A percentile compares a stretch with the other conserved stretches of the same genome.
phyloP scores from a whole-genome alignment of 2,888 invertebrate genomes.

The Callimorpha dominula region DNA sequence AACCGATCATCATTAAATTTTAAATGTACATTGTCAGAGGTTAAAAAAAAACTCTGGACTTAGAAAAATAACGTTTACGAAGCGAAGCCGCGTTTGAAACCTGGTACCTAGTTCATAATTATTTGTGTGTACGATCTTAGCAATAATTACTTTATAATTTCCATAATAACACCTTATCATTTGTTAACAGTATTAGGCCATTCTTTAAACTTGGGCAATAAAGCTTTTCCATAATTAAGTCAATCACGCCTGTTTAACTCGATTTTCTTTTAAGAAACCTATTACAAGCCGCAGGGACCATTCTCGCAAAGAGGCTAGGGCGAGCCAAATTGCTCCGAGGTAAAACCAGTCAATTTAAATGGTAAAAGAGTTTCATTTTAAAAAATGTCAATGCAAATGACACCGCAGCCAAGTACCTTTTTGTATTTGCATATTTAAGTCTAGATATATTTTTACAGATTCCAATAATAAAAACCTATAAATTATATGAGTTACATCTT shows the following conservation, averaged over 20 bases:
- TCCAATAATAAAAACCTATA: conserved; percentile 14
- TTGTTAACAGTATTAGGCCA: conserved; percentile 32
- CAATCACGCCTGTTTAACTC: conserved; percentile 81
- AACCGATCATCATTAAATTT: no score
- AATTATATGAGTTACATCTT: no score
- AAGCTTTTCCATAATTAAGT: conserved; percentile 76
- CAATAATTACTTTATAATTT: no score
- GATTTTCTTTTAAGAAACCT: conserved; percentile 82
- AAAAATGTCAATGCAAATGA: conserved; percentile 74
- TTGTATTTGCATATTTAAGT: conserved; percentile 46
- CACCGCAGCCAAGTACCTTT: conserved; percentile 48
- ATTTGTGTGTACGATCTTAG: no score
- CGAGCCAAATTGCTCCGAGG: conserved; percentile 76
- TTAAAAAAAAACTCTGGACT: no score
- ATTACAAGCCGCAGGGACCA: conserved; percentile 80
- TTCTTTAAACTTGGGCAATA: conserved; percentile 66
- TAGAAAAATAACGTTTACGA: no score
- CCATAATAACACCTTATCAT: no score
- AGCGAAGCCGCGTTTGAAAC: no score
- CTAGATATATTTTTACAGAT: conserved; percentile 31
- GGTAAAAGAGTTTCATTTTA: conserved; percentile 77
- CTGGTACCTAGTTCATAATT: no score
- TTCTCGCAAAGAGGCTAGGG: conserved; percentile 64
- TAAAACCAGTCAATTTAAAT: conserved; percentile 81
- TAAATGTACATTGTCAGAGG: no score